A percentile compares a stretch with the other conserved stretches of the same genome.
phyloP scores from a whole-genome alignment of 2,888 invertebrate genomes.

The Pristionchus fissidentatus region DNA sequence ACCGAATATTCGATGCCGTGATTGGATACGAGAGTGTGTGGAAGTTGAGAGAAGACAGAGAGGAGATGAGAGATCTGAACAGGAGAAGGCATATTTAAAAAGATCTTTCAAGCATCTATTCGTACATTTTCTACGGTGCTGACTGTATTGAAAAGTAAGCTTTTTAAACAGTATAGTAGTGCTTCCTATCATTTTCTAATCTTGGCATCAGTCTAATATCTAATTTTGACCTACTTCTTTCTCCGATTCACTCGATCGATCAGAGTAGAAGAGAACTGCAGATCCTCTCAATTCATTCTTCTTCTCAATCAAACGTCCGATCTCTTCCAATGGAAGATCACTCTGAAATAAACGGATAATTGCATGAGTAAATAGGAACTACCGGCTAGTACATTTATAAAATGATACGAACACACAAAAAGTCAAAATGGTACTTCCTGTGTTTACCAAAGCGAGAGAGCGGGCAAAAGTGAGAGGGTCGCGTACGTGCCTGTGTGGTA shows the following conservation, averaged over 20 bases:
- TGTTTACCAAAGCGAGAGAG: too few relatives aligned
- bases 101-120: neutral
- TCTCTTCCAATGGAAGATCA: conserved; percentile 26
- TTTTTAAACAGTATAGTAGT: too few relatives aligned
- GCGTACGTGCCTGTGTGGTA: too few relatives aligned
- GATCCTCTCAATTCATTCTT: conserved; percentile 19
- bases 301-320: neutral
- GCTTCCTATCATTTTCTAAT: too few relatives aligned
- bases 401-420: too few relatives aligned
- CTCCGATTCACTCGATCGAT: conserved; percentile 32
- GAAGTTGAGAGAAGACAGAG: neutral
- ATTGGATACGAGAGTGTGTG: conserved; percentile 13
- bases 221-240: neutral
- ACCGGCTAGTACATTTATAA: too few relatives aligned
- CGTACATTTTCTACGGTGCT: neutral
- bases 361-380: too few relatives aligned
- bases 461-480: too few relatives aligned
- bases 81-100: neutral
- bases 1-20: conserved; percentile 30
- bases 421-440: too few relatives aligned
- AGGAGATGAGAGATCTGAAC: conserved; percentile 20
- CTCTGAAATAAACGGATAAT: neutral
- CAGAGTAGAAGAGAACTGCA: conserved; percentile 16
- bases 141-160: too few relatives aligned
- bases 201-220: neutral